Evolutionary conservation across 1,140 invertebrate genomes (phyloP), one percentile per base, ranked within the genome.

Genomic region (Rhopalosiphum padi): DNA sequence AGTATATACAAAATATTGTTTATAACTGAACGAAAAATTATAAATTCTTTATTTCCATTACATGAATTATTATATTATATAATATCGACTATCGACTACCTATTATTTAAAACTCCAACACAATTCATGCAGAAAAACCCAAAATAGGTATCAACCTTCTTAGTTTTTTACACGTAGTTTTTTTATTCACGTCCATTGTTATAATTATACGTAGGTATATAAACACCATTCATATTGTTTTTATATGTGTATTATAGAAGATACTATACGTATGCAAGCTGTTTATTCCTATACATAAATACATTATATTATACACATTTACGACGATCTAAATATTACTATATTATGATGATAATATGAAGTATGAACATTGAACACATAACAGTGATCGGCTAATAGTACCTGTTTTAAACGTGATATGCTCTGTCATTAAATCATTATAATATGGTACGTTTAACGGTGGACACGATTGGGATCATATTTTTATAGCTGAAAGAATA

Each of bases 391-490:
- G 46, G 3, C 60, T 30, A 48, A 5, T 30, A 43, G 68, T n/a
- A 91, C 90, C 90, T 82, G 90, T 91, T 55, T 55, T 51, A 25
- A 77, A 43, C 43, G 35, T 23, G 15, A n/a, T 77, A 77, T 35
- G 68, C 46, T 48, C 90, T 91, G 90, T 91, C 90, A 91, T 91
- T 91, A 91, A 91, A 91, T 91, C 41, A 91, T 91, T 91, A 91
- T 83, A 77, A 77, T 77, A 25, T 37, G 68, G n/a, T 68, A 68
- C 37, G 48, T 91, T 91, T 82, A 91, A 83, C 68, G 68, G 68
- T 37, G 48, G 48, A 53, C 48, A 43, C 35, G 7, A n/a, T 23
- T 21, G 48, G 22, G 30, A 53, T 48, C 18, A 5, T 77, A 91
- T 22, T 82, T 51, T 91, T 82, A 91, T 48, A 46, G 46, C 48